These are phyloP conservation scores for Biston betularia DNA, from an alignment of 2,888 invertebrate species.

Conservation along the genomic window DNA sequence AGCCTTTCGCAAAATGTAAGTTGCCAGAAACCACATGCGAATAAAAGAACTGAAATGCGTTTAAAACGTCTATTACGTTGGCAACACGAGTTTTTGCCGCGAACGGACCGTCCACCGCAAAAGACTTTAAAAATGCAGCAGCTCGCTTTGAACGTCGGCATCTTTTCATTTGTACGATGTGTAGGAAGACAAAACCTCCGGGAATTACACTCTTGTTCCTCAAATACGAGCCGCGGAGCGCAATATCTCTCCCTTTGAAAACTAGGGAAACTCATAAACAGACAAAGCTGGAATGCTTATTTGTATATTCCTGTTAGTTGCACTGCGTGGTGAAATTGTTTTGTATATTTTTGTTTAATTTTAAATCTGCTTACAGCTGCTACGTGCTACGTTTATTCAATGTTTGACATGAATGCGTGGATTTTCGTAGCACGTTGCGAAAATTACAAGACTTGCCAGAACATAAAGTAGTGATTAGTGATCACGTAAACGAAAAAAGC, in stretches of 20 bases:
- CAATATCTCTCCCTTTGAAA: constrained; percentile 81
- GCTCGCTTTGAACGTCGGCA: constrained; percentile 71
- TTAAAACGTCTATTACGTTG: constrained; percentile 67
- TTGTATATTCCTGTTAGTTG: constrained; percentile 60
- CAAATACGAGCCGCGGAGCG: constrained; percentile 74
- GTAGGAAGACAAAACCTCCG: constrained; percentile 80
- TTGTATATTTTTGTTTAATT: constrained; percentile 48
- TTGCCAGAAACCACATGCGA: constrained; percentile 42
- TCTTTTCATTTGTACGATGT: constrained; percentile 79
- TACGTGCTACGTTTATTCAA: constrained; percentile 3
- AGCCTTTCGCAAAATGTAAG: constrained; percentile 39
- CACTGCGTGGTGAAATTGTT: constrained; percentile 55
- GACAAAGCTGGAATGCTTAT: constrained; percentile 69
- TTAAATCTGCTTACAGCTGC: constrained; percentile 14
- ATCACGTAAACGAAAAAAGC: constrained; percentile 30
- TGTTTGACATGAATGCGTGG: not conserved
- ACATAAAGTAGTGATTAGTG: constrained; percentile 28
- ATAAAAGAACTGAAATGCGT: constrained; percentile 54
- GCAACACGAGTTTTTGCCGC: constrained; percentile 55
- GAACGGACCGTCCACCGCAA: constrained; percentile 56
- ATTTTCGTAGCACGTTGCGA: constrained; percentile 9
- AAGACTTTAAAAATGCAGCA: constrained; percentile 77
- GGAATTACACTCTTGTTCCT: constrained; percentile 81
- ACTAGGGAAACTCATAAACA: constrained; percentile 76
- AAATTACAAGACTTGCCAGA: constrained; percentile 21